Evolutionary conservation across 2,888 invertebrate species (phyloP).

Genomic region (Drosophila cognata): DNA sequence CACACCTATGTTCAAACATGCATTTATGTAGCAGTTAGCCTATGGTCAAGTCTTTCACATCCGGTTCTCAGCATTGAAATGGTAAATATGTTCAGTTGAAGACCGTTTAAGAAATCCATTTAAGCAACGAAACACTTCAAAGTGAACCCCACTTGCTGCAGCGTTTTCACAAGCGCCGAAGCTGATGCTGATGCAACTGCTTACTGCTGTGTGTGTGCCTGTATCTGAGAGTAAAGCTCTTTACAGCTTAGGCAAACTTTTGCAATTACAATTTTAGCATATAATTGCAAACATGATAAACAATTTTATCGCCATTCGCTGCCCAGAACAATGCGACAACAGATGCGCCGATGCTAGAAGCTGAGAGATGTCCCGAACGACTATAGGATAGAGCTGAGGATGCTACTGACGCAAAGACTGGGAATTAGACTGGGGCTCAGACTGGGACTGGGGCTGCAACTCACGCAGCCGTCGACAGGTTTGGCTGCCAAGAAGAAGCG

Average conservation of each 20-base stretch:
- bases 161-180: slow-evolving; percentile 24
- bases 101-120: slow-evolving; percentile 81
- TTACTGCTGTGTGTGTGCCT: slow-evolving; percentile 23
- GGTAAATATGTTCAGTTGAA: slow-evolving; percentile 69
- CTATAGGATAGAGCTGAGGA: slow-evolving; percentile 10
- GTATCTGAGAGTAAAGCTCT: slow-evolving; percentile 67
- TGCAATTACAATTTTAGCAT: slow-evolving; percentile 81
- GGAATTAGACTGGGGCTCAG: not conserved
- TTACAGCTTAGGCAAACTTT: slow-evolving; percentile 75
- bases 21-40: slow-evolving; percentile 10
- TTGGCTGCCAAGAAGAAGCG: slow-evolving; percentile 81
- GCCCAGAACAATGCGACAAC: slow-evolving; percentile 58
- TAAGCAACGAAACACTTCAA: slow-evolving; percentile 77
- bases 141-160: slow-evolving; percentile 55
- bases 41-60: slow-evolving; percentile 61
- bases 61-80: slow-evolving; percentile 73
- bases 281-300: slow-evolving; percentile 81
- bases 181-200: slow-evolving; percentile 11
- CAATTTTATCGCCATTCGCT: slow-evolving; percentile 71
- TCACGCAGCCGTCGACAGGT: slow-evolving; percentile 69
- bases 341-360: slow-evolving; percentile 30
- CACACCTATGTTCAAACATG: slow-evolving; percentile 30
- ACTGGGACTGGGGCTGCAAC: slow-evolving; percentile 43
- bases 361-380: slow-evolving; percentile 22
- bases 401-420: slow-evolving; percentile 9